Conservation (phyloP, 2,113 vertebrate species). For the Scomber colias region DNA sequence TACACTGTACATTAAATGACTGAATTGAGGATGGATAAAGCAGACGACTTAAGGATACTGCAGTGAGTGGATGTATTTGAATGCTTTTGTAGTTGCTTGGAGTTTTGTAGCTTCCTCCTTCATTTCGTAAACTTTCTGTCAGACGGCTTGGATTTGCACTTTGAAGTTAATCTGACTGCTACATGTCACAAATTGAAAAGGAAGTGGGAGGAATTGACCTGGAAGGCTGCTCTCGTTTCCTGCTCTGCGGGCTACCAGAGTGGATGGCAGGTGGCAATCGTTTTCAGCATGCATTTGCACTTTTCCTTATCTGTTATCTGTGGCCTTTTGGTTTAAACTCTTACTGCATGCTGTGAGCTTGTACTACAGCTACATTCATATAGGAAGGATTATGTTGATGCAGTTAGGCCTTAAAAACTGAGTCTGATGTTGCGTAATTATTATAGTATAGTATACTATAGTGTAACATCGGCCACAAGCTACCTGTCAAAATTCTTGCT, state of each 20-base stretch:
- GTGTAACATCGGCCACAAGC: conserved; percentile 7
- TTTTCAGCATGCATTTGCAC: conserved; percentile 75
- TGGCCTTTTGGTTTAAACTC: conserved; percentile 67
- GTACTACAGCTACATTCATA: conserved; percentile 24
- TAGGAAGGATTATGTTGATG: conserved; percentile 28
- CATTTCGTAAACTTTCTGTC: conserved; percentile 48
- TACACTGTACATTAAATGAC: conserved; percentile 41
- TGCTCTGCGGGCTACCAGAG: conserved; percentile 28
- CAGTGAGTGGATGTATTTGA: conserved; percentile 37
- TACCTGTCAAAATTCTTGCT: conserved; percentile 7
- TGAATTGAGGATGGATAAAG: conserved; percentile 23
- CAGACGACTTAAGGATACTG: background rate
- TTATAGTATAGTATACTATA: background rate
- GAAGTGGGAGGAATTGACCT: conserved; percentile 23
- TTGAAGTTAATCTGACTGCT: conserved; percentile 69
- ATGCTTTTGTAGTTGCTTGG: conserved; percentile 48
- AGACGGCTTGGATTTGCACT: conserved; percentile 71
- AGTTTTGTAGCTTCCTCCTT: conserved; percentile 50
- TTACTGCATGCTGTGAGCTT: conserved; percentile 71
- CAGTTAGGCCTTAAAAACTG: conserved; percentile 44
- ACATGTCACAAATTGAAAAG: conserved; percentile 48
- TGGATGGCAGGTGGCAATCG: conserved; percentile 68
- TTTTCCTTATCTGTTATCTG: conserved; percentile 66
- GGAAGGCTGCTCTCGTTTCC: conserved; percentile 40
- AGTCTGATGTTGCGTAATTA: conserved; percentile 17